These are phyloP conservation scores for Esox niger DNA, from an alignment of 2,113 vertebrate genomes.

Conservation along the genomic window DNA sequence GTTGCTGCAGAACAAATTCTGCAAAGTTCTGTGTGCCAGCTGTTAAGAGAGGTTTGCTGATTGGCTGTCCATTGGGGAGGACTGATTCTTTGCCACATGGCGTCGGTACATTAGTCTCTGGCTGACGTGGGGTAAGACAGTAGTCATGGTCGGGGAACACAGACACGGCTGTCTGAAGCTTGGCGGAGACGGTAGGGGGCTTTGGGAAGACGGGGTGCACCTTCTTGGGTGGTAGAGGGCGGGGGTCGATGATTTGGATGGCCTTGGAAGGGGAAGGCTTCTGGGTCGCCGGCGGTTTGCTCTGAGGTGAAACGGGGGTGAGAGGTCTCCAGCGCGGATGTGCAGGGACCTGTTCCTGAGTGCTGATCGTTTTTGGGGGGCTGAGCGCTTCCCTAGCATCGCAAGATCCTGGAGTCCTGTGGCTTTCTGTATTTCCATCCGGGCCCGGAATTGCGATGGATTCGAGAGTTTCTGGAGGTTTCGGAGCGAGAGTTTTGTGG, in stretches of 20 bases:
- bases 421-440: not conserved
- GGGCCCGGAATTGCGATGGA: slow-evolving; percentile 8
- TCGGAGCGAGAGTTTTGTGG: slow-evolving; percentile 15
- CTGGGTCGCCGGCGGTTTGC: slow-evolving; percentile 47
- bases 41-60: not conserved
- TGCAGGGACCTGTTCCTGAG: slow-evolving; percentile 76
- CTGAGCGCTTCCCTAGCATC: slow-evolving; percentile 45
- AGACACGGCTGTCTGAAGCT: slow-evolving; percentile 2
- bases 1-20: not conserved
- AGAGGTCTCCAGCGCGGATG: slow-evolving; percentile 85
- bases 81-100: slow-evolving; percentile 12
- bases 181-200: slow-evolving; percentile 4
- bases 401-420: not conserved
- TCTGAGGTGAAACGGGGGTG: slow-evolving; percentile 69
- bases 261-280: slow-evolving; percentile 49
- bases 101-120: not conserved
- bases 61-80: not conserved
- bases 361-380: slow-evolving; percentile 73
- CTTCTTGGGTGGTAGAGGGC: slow-evolving; percentile 68
- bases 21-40: not conserved
- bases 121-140: slow-evolving; percentile 43
- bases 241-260: slow-evolving; percentile 72
- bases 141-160: slow-evolving; percentile 63
- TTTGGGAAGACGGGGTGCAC: slow-evolving; percentile 18
- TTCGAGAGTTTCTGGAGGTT: slow-evolving; percentile 4